Conservation (phyloP, 2,888 invertebrate genomes). For the Phania funesta region DNA sequence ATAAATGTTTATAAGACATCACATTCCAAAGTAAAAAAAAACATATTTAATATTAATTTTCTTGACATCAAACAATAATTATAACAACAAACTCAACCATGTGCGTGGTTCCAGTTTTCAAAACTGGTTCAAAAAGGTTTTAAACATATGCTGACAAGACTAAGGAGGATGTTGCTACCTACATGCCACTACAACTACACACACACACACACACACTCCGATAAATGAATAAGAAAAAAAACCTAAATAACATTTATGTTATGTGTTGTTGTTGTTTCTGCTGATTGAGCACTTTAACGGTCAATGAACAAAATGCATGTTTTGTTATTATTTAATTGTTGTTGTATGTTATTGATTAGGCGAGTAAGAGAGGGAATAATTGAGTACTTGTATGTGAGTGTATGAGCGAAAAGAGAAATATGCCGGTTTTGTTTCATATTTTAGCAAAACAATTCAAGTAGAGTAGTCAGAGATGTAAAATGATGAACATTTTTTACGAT, state of each 20-base stretch:
- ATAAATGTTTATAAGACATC: too few species aligned
- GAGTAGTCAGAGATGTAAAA: neutral
- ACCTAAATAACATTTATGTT: conserved; percentile 17
- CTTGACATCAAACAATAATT: neutral
- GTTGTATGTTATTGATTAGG: conserved; percentile 4
- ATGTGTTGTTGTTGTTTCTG: neutral
- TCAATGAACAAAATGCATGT: conserved; percentile 55
- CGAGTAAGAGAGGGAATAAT: neutral
- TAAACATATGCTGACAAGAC: conserved; percentile 26
- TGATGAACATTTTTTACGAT: neutral
- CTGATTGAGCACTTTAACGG: conserved; percentile 57
- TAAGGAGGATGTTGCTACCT: conserved; percentile 57
- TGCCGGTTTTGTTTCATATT: conserved; percentile 12
- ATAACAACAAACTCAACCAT: conserved; percentile 16
- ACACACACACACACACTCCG: neutral
- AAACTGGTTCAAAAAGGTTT: conserved; percentile 60
- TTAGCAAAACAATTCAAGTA: neutral
- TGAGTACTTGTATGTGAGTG: neutral
- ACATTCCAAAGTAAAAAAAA: neutral
- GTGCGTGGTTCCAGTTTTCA: conserved; percentile 41
- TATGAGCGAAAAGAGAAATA: neutral
- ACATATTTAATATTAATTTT: neutral
- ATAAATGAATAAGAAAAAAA: conserved; percentile 15
- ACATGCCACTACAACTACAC: conserved; percentile 2
- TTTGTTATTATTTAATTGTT: conserved; percentile 21